phyloP scores from a whole-genome alignment of 2,888 invertebrate genomes.

The Pristionchus arcanus region DNA sequence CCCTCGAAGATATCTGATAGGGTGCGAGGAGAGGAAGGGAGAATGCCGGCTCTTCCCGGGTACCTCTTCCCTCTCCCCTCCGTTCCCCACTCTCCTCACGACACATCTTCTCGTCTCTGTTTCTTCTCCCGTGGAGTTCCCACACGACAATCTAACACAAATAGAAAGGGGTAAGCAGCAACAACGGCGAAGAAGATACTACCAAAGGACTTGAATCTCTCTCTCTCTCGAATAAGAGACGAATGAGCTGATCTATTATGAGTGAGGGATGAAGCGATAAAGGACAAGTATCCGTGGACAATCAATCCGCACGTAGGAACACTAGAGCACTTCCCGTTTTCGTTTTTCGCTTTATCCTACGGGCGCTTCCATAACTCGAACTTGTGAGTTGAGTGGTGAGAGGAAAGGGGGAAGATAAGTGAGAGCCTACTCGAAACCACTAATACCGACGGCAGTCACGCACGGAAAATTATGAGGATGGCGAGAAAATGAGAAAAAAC shows the following conservation, averaged over 20 bases:
- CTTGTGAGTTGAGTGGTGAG: constrained; percentile 34
- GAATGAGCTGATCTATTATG: constrained; percentile 18
- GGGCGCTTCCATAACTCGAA: constrained; percentile 8
- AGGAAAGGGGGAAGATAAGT: constrained; percentile 14
- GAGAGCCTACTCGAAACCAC: constrained; percentile 28
- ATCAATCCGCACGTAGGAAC: not conserved
- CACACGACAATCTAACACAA: constrained; percentile 35
- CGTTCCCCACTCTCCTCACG: constrained; percentile 24
- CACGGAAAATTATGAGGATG: not conserved
- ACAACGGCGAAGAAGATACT: not conserved
- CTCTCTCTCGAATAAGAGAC: not conserved
- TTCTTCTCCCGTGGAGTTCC: constrained; percentile 34
- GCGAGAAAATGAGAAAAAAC: not conserved
- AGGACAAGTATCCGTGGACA: not conserved
- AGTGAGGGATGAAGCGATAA: not conserved
- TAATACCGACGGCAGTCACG: constrained; percentile 31
- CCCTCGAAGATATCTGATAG: constrained; percentile 35
- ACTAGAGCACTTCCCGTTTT: not conserved
- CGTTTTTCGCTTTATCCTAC: not conserved
- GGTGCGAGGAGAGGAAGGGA: constrained; percentile 27
- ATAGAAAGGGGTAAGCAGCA: not conserved
- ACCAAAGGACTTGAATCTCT: not conserved
- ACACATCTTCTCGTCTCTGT: constrained; percentile 19
- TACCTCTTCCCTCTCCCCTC: not conserved
- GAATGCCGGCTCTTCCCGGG: not conserved